Evolutionary conservation across 2,797 vertebrate species (phyloP), one percentile per base, ranked within the genome.

Genomic region (Pteropus rufus): DNA sequence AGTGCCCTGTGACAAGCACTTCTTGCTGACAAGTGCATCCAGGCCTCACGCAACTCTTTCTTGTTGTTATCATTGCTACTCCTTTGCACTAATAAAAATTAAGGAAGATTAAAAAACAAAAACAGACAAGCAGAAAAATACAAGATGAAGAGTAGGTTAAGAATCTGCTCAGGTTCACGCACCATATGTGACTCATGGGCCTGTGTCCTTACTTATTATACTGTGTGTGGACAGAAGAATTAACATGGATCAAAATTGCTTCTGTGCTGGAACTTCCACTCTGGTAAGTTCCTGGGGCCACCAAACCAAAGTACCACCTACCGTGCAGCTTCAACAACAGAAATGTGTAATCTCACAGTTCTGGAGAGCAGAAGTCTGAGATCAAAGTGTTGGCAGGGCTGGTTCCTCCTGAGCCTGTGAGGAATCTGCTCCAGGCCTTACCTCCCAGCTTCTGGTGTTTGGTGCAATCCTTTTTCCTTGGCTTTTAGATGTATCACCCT

Each of bases 251-350:
- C 3, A 16, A 21, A 10, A 21, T 5, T 54, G 34, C 44, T 34
- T 34, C 29, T 0, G 1, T 24, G 34, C 65, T 16, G 7, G 19
- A 60, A 8, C n/a, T 2, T 3, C 64, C 11, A 1, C 9, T 15
- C 44, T 14, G 9, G 15, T 39, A 6, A 15, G 4, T 58, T 62
- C 56, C 34, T 0, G 4, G 52, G 84, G 29, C 34, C 9, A 2
- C 65, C 16, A 5, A n/a, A 83, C 10, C 39, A 26, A 2, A 77
- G n/a, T 19, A 0, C 26, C 19, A 1, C 41, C 0, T 4, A 19
- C 10, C 1, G 0, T 36, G 52, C 0, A 1, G 7, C 73, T 39
- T 15, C 24, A 36, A 18, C 26, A 12, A 58, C 39, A 60, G 16
- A 49, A 41, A 52, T 3, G 12, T 10, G 8, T 24, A 15, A 19